Evolutionary conservation across 2,888 invertebrate species (phyloP).

Genomic region (Cylloceria caligata): DNA sequence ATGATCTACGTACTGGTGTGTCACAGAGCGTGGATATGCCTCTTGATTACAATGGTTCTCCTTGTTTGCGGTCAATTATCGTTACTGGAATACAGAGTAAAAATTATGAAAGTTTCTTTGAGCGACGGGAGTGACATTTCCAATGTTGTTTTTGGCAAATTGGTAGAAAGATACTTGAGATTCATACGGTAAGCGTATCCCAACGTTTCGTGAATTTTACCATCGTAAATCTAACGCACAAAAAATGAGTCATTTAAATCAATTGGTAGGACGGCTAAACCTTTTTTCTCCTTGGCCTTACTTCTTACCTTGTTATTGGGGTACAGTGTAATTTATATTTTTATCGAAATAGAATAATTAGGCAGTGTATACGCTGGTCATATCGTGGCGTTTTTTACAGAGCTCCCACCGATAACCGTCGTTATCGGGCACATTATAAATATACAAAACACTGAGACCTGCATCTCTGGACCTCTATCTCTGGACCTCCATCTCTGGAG

Average conservation of each 20-base stretch:
- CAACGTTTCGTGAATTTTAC: neutral
- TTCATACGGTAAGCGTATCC: slow-evolving; percentile 63
- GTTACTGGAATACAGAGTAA: slow-evolving; percentile 65
- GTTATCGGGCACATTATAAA: too few relatives aligned
- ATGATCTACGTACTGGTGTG: slow-evolving; percentile 68
- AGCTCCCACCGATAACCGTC: too few relatives aligned
- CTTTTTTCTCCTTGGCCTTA: slow-evolving; percentile 71
- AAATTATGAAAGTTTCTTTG: slow-evolving; percentile 45
- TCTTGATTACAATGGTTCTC: slow-evolving; percentile 68
- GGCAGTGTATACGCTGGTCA: neutral
- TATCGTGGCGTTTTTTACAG: slow-evolving; percentile 36
- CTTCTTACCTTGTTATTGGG: slow-evolving; percentile 70
- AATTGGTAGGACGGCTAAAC: slow-evolving; percentile 70
- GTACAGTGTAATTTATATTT: slow-evolving; percentile 40
- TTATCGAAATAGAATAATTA: neutral
- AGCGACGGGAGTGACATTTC: slow-evolving; percentile 34
- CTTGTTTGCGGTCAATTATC: slow-evolving; percentile 70
- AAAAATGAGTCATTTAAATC: neutral
- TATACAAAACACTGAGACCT: slow-evolving; percentile 63
- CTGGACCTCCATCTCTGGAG: too few relatives aligned
- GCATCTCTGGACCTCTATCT: too few relatives aligned
- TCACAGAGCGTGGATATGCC: slow-evolving; percentile 69
- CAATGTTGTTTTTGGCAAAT: slow-evolving; percentile 54
- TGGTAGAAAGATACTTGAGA: slow-evolving; percentile 64
- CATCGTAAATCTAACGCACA: neutral